Base-by-base conservation (phyloP, 2,888 invertebrate genomes). In the Eretmocerus hayati region DNA sequence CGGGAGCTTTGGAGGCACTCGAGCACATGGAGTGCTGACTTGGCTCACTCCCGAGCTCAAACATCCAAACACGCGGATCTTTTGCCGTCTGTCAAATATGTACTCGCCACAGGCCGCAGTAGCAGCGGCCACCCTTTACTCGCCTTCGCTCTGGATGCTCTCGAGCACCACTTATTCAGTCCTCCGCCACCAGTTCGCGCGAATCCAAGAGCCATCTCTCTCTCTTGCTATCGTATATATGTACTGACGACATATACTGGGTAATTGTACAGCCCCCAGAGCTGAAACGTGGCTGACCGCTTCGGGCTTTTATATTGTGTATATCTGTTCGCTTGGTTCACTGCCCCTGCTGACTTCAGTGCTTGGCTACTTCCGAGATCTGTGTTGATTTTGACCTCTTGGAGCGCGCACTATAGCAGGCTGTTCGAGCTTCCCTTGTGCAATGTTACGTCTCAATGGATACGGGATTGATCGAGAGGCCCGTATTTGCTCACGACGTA, bases 21-120 rank as follows among this genome's bases (percentile, higher is more conserved):
- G 50, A 44, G 48, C 53, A 36, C 52, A 48, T 47, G 48, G 61
- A 69, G 68, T 65, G 67, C 67, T 66, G 69, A 66, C 63, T 62
- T 62, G 63, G 66, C 36, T n/a, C 69, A 67, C 65, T 69, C 62
- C 57, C 60, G 59, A 64, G 68, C 65, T 69, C 69, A 66, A 69
- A 67, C 66, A 69, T 68, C 68, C 69, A 69, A 69, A 69, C 69
- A 69, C 66, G 42, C 65, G 62, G 65, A 66, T 69, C 67, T 66
- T 69, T 67, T 64, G 63, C 58, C 63, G 66, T 64, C 63, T 65
- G 65, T 63, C 59, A 61, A 60, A 52, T 58, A 56, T 59, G 36
- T 42, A 2, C 18, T 19, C 39, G 13, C n/a, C n/a, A n/a, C n/a
- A n/a, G n/a, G n/a, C n/a, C n/a, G n/a, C n/a, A n/a, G n/a, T n/a